Evolutionary conservation across 2,888 invertebrate genomes (phyloP), one percentile per base, ranked within the genome.

Genomic region (Psococerastis gibbosa): DNA sequence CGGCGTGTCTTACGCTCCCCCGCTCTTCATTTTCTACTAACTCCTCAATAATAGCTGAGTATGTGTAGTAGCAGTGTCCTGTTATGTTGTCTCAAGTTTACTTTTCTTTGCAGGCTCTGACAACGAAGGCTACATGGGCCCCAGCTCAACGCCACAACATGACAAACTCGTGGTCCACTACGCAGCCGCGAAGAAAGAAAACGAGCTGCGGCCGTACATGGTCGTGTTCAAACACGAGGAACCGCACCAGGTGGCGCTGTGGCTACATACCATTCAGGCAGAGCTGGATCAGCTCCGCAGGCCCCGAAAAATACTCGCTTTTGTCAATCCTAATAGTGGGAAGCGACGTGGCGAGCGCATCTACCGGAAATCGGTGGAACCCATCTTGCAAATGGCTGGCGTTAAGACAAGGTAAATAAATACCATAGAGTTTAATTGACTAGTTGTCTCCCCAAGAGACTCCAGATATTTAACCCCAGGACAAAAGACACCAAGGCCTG

Each of bases 271-370:
- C 8, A 6, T 27, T 27, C 27, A 27, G 11, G 6, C 27, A 27
- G 27, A 27, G 8, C 11, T 27, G 27, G 27, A 27, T 11, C 8
- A 27, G 27, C 27, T 27, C 8, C n/a, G 15, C n/a, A 68, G 85
- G 42, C 82, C 87, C 3, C 72, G 71, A 50, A 71, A 70, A 41
- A 61, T 88, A 33, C 60, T 87, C 42, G 65, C 87, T 13, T 84
- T 88, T 61, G 71, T 88, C 2, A 88, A 88, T 63, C 88, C 88
- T 0, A 80, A 71, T 56, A 84, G 87, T 1, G 88, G 88, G 0
- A 78, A 78, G 53, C 72, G 71, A 53, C 72, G 73, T 52, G 85
- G 78, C 1, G 59, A 74, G 44, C 69, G 73, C 52, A 76, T 82
- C 42, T 85, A 77, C 60, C 73, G 79, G 50, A 75, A 77, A 47